Base-by-base conservation (phyloP, 2,888 invertebrate genomes). In the Aphidoletes aphidimyza region DNA sequence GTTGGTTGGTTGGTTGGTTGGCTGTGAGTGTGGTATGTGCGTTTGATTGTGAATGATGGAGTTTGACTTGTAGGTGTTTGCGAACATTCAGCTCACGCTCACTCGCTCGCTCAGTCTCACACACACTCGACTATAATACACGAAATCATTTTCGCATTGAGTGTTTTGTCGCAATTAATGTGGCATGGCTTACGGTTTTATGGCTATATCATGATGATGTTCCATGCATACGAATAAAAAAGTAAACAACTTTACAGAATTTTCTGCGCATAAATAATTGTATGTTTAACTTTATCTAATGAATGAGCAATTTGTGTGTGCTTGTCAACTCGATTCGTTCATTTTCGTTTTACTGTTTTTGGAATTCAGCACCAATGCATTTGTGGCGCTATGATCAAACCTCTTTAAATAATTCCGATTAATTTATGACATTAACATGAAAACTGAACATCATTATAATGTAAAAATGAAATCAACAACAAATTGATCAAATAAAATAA, bases 201-300 rank as follows among this genome's bases (percentile, higher is more conserved):
- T 14, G n/a, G n/a, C 22, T 54, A 5, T 39, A 8, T 39, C 6
- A 54, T 54, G 22, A 54, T 22, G 22, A 54, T 54, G 22, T 22
- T 54, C n/a, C 54, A 22, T 54, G 54, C 54, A 54, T 54, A 54
- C 54, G 22, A 54, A 54, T 14, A 26, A 69, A 69, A 69, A 30
- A 26, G 34, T 30, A 69, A 69, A 69, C 30, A 69, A 69, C 30
- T 69, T 69, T 14, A 69, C 14, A 36, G 81, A 81, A 81, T 37
- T 81, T 81, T 81, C 81, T 81, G 81, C 37, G 81, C 81, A 81
- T 78, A 78, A 59, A 78, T 78, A 78, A 78, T 78, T 54, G 54
- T 26, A 54, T 54, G 22, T 26, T n/a, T n/a, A 26, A 54, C 54
- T 54, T 54, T 54, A 54, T 54, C 54, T 54, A 54, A 54, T 54